Base-by-base conservation (phyloP, 2,888 invertebrate genomes). In the Ernsta delagoae region DNA sequence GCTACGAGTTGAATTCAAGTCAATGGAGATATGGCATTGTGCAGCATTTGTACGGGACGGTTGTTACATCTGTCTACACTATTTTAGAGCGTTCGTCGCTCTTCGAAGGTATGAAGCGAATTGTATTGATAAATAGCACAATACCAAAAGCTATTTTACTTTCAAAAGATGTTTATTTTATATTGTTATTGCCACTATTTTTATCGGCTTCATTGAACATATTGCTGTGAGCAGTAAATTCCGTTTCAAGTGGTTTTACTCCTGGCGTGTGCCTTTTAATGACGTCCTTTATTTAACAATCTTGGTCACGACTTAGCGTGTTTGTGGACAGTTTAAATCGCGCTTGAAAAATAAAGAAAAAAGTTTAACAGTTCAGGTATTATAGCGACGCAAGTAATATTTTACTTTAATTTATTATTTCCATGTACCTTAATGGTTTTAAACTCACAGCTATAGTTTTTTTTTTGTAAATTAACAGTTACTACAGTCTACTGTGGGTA, bases 21-120 rank as follows among this genome's bases (percentile, higher is more conserved):
- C 85, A 83, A 88, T 86, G 74, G 84, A 80, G 82, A 81, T 76
- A 77, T 78, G 79, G 88, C 87, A 89, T 89, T 86, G 84, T 86
- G 82, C 79, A 82, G 82, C 84, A 79, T 88, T 87, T 87, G 85
- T 86, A 76, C 78, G 77, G 82, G 89, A 87, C 85, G 85, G 53
- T 24, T 24, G 84, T 86, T 83, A 83, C 83, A 85, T 87, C 84
- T 85, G 78, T 79, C 36, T 34, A 76, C 76, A 77, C 79, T 75
- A 75, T 78, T 53, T 53, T 4, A 70, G 74, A 70, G 72, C 4
- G 71, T 9, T 9, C 24, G 16, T 50, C 71, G 71, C 73, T 76
- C 77, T 78, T 72, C 8, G 78, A 79, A 81, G 79, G 82, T 81
- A 85, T 82, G 81, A 81, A 85, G 79, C 75, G 82, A 82, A 83